These are phyloP conservation scores for Charanyca ferruginea DNA, from an alignment of 2,888 invertebrate genomes.

Conservation along the genomic window DNA sequence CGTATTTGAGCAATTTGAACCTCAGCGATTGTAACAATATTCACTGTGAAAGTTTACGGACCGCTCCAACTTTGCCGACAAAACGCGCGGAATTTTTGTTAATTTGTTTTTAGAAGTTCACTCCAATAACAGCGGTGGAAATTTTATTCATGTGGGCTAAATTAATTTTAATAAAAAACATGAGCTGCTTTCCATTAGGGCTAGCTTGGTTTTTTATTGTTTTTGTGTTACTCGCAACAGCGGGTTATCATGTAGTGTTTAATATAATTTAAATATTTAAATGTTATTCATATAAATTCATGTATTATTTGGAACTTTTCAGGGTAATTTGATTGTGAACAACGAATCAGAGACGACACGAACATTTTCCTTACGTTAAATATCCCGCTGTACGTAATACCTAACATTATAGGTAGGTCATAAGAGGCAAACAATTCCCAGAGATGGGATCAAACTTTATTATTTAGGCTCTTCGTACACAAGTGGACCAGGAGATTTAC, in stretches of 20 bases:
- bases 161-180: conserved; percentile 39
- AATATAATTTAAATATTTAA: neutral
- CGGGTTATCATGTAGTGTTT: neutral
- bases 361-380: neutral
- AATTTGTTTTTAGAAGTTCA: conserved; percentile 62
- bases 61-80: conserved; percentile 50
- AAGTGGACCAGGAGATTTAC: neutral
- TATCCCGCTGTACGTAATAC: conserved; percentile 3
- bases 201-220: conserved; percentile 1
- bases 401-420: conserved; percentile 3
- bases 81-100: conserved; percentile 59
- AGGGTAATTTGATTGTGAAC: neutral
- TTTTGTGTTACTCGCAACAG: neutral
- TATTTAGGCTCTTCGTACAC: conserved; percentile 15
- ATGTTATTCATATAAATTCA: neutral
- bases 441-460: conserved; percentile 14
- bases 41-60: conserved; percentile 56
- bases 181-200: conserved; percentile 9
- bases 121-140: conserved; percentile 40
- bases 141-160: conserved; percentile 45
- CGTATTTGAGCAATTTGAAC: conserved; percentile 64
- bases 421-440: conserved; percentile 11
- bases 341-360: neutral
- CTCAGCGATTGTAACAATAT: conserved; percentile 60
- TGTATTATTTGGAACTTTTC: neutral